Percentiles rank a stretch among this genome's conserved stretches.
Conservation (phyloP, 2,888 invertebrate species). For the Agrotis exclamationis region DNA sequence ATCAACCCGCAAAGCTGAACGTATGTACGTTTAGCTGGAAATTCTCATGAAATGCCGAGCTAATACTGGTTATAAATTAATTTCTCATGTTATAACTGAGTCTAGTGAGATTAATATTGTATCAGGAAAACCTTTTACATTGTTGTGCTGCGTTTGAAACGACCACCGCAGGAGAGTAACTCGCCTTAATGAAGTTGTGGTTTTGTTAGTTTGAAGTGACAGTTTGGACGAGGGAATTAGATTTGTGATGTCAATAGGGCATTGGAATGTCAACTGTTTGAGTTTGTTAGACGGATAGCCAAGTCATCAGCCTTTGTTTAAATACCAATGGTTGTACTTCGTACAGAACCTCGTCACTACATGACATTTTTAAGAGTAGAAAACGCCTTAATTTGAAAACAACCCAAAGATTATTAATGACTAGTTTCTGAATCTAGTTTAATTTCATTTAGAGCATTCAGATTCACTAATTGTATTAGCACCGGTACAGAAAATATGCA, state of each 20-base stretch:
- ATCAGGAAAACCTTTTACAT: constrained; percentile 84
- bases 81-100: constrained; percentile 78
- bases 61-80: constrained; percentile 78
- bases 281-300: too few relatives aligned
- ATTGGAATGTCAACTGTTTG: background rate
- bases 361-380: too few relatives aligned
- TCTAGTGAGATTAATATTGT: constrained; percentile 82
- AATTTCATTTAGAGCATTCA: background rate
- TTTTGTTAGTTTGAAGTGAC: constrained; percentile 12
- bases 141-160: constrained; percentile 70
- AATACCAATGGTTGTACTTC: too few relatives aligned
- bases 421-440: background rate
- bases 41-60: constrained; percentile 35
- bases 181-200: constrained; percentile 20
- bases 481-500: too few relatives aligned
- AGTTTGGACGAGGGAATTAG: background rate
- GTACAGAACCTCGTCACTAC: too few relatives aligned
- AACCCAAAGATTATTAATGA: too few relatives aligned
- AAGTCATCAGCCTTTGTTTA: too few relatives aligned
- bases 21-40: constrained; percentile 29
- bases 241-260: background rate
- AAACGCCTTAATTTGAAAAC: too few relatives aligned
- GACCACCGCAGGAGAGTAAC: constrained; percentile 40
- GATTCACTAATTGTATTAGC: background rate
- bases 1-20: constrained; percentile 19